A percentile compares a stretch with the other conserved stretches of the same genome.
Conservation (phyloP, 2,113 vertebrate species). For the Ceyx melanurus region DNA sequence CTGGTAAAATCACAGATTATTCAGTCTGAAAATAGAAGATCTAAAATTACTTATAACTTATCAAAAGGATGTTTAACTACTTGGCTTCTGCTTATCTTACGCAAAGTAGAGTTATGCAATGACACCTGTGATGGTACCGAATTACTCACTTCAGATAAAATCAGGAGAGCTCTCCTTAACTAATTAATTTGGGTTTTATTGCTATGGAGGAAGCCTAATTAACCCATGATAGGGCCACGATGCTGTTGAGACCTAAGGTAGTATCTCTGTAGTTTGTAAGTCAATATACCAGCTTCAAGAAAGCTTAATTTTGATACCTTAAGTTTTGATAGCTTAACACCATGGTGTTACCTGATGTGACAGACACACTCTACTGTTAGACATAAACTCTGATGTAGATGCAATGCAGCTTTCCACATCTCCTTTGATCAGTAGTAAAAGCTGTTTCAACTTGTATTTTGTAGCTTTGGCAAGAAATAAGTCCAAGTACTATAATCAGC, state of each 20-base stretch:
- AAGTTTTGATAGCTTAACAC: not conserved
- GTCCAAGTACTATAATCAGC: not conserved
- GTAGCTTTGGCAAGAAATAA: not conserved
- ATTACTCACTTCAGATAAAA: not conserved
- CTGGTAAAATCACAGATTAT: not conserved
- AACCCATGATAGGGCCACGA: not conserved
- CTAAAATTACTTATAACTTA: not conserved
- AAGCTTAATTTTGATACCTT: not conserved
- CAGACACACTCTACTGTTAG: fast-evolving
- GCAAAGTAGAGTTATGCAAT: not conserved
- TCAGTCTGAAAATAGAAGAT: not conserved
- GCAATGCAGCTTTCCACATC: not conserved
- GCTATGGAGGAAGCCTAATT: not conserved
- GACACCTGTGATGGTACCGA: not conserved
- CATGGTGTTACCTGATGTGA: not conserved
- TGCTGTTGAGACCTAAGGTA: not conserved
- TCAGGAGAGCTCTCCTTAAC: not conserved
- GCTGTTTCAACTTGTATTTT: not conserved
- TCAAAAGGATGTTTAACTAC: not conserved
- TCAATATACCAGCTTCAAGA: not conserved
- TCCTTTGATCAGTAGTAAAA: not conserved
- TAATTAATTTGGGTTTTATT: not conserved
- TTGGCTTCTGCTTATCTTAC: not conserved
- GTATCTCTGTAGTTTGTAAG: not conserved
- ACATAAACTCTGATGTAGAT: not conserved